These are phyloP conservation scores for Ptyas mucosa DNA, from an alignment of 2,113 vertebrate genomes.

Conservation along the genomic window DNA sequence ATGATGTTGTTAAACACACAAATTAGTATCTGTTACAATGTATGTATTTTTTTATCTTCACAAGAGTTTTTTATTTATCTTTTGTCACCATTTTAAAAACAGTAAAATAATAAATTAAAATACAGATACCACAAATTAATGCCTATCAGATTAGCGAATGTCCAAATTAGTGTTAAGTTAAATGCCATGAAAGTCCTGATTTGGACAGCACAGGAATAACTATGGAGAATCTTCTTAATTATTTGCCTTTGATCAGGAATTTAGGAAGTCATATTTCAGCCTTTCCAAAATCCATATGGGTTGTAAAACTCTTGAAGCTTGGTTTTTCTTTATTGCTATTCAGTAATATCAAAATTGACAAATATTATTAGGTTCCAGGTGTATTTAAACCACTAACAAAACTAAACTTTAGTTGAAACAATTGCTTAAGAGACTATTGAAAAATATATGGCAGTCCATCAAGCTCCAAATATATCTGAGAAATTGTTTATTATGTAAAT, in stretches of 20 bases:
- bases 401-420: background rate
- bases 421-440: background rate
- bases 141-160: background rate
- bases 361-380: background rate
- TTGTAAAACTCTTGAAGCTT: background rate
- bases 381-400: background rate
- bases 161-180: background rate
- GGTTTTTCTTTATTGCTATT: background rate
- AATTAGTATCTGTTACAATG: background rate
- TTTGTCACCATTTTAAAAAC: too few relatives aligned
- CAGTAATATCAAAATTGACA: background rate
- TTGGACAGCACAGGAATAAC: too few relatives aligned
- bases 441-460: background rate
- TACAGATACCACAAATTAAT: background rate
- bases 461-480: background rate
- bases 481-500: background rate
- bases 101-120: background rate
- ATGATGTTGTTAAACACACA: background rate
- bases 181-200: background rate
- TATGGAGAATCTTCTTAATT: too few relatives aligned
- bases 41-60: background rate
- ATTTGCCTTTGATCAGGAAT: background rate
- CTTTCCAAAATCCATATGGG: background rate
- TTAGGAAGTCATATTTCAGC: background rate
- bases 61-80: too few relatives aligned